Conservation (phyloP, 2,797 vertebrate genomes). For the Xiphorhynchus erythropygius region DNA sequence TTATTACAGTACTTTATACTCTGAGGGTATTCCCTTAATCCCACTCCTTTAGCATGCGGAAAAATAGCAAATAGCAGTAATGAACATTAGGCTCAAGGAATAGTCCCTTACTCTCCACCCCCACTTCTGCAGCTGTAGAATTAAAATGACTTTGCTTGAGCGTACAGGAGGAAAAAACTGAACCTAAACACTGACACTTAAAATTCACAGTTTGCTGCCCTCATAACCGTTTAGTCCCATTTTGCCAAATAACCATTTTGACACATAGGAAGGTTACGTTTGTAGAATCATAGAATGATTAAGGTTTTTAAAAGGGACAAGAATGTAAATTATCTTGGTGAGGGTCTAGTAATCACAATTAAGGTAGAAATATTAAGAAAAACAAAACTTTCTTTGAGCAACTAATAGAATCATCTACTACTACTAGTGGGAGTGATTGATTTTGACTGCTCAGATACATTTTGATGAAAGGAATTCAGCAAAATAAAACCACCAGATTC, state of each 20-base stretch:
- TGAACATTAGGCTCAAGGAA: not conserved
- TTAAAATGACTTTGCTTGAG: not conserved
- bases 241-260: not conserved
- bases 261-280: not conserved
- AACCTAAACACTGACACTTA: not conserved
- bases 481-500: not conserved
- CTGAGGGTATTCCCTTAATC: slow-evolving; percentile 16
- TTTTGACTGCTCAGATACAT: not conserved
- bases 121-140: not conserved
- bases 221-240: not conserved
- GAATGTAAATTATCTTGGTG: not conserved
- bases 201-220: not conserved
- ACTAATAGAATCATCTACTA: not conserved
- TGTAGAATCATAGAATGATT: not conserved
- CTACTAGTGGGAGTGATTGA: not conserved
- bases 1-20: not conserved
- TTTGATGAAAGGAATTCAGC: not conserved
- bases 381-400: not conserved
- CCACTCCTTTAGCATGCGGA: not conserved
- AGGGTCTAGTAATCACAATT: not conserved
- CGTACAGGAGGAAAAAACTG: not conserved
- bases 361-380: not conserved
- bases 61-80: not conserved
- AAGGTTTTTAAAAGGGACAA: not conserved
- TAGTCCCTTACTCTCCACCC: not conserved